Conservation (phyloP, 2,888 invertebrate genomes). For the Didymodactylos carnosus region DNA sequence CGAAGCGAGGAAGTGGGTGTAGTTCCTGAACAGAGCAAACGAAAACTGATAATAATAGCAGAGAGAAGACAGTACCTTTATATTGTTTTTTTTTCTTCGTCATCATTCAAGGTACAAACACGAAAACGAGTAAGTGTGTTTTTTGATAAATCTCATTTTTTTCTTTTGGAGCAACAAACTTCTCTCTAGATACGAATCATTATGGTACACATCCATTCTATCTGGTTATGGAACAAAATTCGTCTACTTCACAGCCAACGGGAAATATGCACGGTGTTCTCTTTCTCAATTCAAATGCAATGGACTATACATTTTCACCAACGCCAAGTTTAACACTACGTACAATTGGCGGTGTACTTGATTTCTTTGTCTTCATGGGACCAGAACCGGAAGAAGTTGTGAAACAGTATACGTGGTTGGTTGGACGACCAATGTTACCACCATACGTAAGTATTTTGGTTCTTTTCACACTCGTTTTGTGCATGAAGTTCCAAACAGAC, state of each 20-base stretch:
- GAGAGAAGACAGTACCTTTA: no score
- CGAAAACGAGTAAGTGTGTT: no score
- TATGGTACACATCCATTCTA: conserved; percentile 72
- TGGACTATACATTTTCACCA: conserved; percentile 36
- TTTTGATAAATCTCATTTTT: background rate
- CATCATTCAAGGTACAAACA: no score
- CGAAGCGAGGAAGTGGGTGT: no score
- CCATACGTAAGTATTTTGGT: conserved; percentile 7
- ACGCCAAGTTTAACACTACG: conserved; percentile 61
- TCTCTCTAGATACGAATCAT: conserved; percentile 38
- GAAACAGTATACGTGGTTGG: conserved; percentile 28
- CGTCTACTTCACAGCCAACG: conserved; percentile 22
- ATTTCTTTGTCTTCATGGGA: conserved; percentile 57
- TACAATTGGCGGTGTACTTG: conserved; percentile 57
- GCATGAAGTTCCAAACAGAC: no score
- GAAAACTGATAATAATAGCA: no score
- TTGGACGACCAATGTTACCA: conserved; percentile 18
- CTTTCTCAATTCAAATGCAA: conserved; percentile 57
- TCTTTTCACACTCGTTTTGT: no score
- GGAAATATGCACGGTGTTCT: conserved; percentile 49
- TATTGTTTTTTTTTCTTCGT: no score
- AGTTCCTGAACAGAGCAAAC: background rate
- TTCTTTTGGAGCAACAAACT: background rate
- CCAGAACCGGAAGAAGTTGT: conserved; percentile 46
- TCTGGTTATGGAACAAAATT: conserved; percentile 44